Conservation (phyloP, 2,797 vertebrate species). For the Sternotherus odoratus region DNA sequence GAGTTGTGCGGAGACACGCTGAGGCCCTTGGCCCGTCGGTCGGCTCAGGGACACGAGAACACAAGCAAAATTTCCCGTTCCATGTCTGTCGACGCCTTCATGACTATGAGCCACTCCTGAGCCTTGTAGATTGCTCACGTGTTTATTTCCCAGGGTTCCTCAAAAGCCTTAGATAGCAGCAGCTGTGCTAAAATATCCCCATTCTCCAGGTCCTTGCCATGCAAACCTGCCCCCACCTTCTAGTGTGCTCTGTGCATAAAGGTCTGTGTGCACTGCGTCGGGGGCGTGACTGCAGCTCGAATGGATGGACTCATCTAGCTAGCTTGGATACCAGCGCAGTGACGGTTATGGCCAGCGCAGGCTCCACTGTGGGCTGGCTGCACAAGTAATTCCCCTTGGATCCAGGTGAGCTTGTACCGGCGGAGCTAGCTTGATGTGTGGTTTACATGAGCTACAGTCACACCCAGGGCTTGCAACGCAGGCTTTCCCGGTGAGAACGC, state of each 20-base stretch:
- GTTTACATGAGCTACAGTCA: background rate
- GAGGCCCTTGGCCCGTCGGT: background rate
- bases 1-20: background rate
- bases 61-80: constrained; percentile 36
- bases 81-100: constrained; percentile 4
- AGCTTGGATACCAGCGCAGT: background rate
- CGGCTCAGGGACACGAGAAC: background rate
- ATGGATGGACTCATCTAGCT: background rate
- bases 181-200: background rate
- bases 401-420: background rate
- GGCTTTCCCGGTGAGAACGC: too few species aligned
- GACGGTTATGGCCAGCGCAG: background rate
- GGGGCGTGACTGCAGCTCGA: background rate
- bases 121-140: background rate
- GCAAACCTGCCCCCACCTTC: constrained; percentile 22
- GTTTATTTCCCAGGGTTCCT: background rate
- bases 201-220: background rate
- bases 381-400: background rate
- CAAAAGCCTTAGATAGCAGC: background rate
- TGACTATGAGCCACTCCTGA: constrained; percentile 22
- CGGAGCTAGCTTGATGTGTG: background rate
- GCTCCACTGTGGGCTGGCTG: background rate
- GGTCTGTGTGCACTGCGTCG: background rate
- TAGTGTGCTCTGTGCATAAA: background rate
- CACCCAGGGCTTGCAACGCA: background rate